Percentiles rank a stretch among this genome's conserved stretches.
Conservation (phyloP, 2,113 vertebrate genomes). For the Arenaria interpres region DNA sequence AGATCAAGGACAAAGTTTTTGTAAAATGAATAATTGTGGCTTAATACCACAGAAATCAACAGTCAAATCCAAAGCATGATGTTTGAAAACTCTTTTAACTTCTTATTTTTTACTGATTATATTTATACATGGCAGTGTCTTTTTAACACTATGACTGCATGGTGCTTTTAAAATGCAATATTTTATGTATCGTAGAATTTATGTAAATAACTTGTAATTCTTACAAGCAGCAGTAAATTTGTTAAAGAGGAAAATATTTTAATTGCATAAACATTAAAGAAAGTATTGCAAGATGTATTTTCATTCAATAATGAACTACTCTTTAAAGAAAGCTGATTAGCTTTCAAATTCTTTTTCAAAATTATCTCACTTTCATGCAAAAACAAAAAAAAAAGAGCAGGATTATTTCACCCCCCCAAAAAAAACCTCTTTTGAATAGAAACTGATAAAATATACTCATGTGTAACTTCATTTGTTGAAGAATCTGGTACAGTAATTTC, state of each 20-base stretch:
- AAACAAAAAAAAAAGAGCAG: background rate
- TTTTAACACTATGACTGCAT: background rate
- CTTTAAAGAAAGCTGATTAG: background rate
- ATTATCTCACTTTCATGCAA: background rate
- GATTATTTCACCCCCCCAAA: background rate
- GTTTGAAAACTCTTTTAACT: background rate
- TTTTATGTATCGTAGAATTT: background rate
- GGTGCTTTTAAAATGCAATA: background rate
- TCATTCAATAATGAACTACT: background rate
- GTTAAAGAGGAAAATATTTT: background rate
- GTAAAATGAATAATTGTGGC: background rate
- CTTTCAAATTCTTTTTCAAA: background rate
- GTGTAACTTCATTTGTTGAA: background rate
- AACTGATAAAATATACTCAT: background rate
- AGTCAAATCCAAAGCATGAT: background rate
- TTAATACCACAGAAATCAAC: background rate
- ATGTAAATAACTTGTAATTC: background rate
- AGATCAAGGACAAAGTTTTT: background rate
- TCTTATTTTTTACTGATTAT: background rate
- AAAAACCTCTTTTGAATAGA: background rate
- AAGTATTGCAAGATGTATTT: background rate
- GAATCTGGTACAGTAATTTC: background rate
- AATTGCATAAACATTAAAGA: background rate
- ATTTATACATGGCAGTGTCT: background rate
- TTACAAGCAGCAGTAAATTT: background rate